phyloP scores from a whole-genome alignment of 2,888 invertebrate species.

The Lasiommata megera region DNA sequence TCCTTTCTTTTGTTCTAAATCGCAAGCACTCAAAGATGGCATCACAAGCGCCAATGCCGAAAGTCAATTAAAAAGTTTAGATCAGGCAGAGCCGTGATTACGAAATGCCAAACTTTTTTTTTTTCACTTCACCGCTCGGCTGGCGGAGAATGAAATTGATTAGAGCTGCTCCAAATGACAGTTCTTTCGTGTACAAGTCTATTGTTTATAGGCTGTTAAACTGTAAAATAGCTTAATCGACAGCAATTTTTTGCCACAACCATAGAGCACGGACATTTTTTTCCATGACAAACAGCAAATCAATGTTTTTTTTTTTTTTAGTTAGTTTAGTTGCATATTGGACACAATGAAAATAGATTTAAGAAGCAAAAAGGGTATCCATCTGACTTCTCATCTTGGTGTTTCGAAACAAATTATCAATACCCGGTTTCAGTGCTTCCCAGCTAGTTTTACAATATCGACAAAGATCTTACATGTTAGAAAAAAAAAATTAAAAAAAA shows the following conservation, averaged over 20 bases:
- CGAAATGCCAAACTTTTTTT: constrained; percentile 27
- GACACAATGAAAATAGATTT: background rate
- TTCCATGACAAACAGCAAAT: background rate
- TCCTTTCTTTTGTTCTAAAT: background rate
- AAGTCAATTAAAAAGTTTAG: constrained; percentile 29
- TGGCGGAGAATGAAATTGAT: constrained; percentile 35
- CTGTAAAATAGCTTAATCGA: constrained; percentile 14
- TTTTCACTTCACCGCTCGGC: constrained; percentile 27
- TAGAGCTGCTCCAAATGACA: constrained; percentile 23
- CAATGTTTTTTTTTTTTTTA: background rate
- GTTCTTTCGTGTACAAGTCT: constrained; percentile 10
- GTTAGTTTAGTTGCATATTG: no score
- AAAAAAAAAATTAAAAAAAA: no score
- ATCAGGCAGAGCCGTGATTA: constrained; percentile 16
- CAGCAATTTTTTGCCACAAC: background rate
- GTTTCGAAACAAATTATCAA: background rate
- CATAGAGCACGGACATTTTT: background rate
- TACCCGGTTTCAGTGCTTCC: no score
- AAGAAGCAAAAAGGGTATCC: background rate
- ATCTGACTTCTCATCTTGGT: background rate
- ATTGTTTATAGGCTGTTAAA: constrained; percentile 12
- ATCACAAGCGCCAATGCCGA: constrained; percentile 22
- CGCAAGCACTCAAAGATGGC: constrained; percentile 9
- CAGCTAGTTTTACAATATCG: no score
- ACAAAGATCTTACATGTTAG: no score